Base-by-base conservation (phyloP, 1,140 invertebrate genomes). In the Geopemphigus sp. region DNA sequence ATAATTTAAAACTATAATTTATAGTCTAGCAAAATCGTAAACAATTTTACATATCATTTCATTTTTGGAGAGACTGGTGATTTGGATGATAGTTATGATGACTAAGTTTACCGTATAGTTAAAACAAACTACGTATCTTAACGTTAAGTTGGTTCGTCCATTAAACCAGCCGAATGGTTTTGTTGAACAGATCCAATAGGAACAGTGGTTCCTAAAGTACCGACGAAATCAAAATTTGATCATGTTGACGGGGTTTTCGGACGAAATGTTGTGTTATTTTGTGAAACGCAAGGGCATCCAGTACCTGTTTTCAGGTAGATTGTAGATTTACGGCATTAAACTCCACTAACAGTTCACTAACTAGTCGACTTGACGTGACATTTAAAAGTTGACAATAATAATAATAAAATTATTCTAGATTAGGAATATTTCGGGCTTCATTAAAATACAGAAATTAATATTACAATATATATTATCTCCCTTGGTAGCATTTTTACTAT, bases 231-330 rank as follows among this genome's bases (percentile, higher is more conserved):
- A 81, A 92, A 92, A 86, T 89, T 89, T 84, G 90, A 88, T 66
- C 89, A 88, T 80, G 90, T 90, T 84, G 85, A 89, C 81, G 87
- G 89, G 84, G 74, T 85, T 57, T 82, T 85, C 64, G 83, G 83
- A 19, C 63, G 80, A 64, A 81, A 83, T 80, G 83, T 87, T 84
- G 87, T 84, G 80, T 88, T 90, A 84, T 88, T 88, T 84, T 92
- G 89, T 86, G 90, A 90, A 83, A 91, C 89, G 56, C 89, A 91
- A 87, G 91, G 89, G 82, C 92, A 88, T 86, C 91, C 86, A 85
- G 85, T 86, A 59, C 83, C 84, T 22, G 72, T 81, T 66, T 84
- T 83, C 82, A 82, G 84, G 84, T 84, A 82, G 66, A 68, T 82
- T 80, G 83, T 84, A 82, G 66, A 68, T 82, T 80, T 47, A 54